Percentiles rank a stretch among this genome's conserved stretches.
Conservation (phyloP, 2,113 vertebrate species). For the Pelobates fuscus region DNA sequence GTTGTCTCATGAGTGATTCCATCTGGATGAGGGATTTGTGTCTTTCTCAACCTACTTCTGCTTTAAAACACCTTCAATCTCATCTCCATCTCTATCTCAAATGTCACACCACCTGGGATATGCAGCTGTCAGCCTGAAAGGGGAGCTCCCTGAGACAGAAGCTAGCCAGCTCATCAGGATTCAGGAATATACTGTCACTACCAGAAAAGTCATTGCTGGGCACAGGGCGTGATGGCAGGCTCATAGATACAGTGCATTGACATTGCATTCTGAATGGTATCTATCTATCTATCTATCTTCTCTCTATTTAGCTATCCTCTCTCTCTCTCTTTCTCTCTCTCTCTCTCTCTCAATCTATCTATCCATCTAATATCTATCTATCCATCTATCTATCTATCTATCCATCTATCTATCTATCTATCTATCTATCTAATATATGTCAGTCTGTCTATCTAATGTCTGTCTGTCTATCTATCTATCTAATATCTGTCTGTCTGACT, state of each 20-base stretch:
- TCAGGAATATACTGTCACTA: slow-evolving; percentile 59
- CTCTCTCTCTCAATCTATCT: too few relatives aligned
- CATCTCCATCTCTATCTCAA: slow-evolving; percentile 84
- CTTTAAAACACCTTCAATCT: slow-evolving; percentile 87
- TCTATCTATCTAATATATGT: too few relatives aligned
- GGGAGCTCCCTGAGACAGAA: slow-evolving; percentile 67
- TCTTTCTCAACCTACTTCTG: slow-evolving; percentile 75
- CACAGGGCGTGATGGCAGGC: slow-evolving; percentile 43
- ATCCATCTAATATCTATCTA: too few relatives aligned
- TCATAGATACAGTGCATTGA: too few relatives aligned
- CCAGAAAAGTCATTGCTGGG: slow-evolving; percentile 55
- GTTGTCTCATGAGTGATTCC: slow-evolving; percentile 83
- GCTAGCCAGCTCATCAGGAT: slow-evolving; percentile 56
- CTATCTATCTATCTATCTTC: too few relatives aligned
- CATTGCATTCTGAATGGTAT: too few relatives aligned
- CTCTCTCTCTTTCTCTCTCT: too few relatives aligned
- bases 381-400: too few relatives aligned
- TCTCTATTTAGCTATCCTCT: too few relatives aligned
- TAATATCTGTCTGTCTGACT: too few relatives aligned
- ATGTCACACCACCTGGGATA: slow-evolving; percentile 98
- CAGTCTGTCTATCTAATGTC: not conserved
- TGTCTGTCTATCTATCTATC: too few relatives aligned
- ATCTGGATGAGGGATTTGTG: slow-evolving; percentile 80
- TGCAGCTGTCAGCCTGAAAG: slow-evolving; percentile 90
- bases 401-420: too few relatives aligned